Evolutionary conservation across 2,113 vertebrate species (phyloP).

Genomic region (Mormyrus lacerda): DNA sequence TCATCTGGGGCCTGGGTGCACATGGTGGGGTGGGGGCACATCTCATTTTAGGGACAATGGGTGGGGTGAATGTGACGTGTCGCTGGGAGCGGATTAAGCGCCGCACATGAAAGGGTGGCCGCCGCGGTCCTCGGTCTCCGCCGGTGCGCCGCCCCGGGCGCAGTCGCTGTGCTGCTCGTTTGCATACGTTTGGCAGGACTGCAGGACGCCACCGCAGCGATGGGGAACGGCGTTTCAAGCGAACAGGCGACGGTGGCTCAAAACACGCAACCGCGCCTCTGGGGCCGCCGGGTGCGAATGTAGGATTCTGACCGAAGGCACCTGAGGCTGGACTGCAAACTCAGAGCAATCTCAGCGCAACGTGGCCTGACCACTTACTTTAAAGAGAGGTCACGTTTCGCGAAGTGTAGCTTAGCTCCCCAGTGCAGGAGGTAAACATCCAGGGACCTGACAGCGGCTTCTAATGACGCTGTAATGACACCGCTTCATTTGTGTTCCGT

Average conservation of each 20-base stretch:
- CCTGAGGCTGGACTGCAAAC: background rate
- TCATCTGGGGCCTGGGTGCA: background rate
- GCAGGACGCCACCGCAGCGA: constrained; percentile 40
- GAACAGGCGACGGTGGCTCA: constrained; percentile 54
- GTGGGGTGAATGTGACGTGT: constrained; percentile 56
- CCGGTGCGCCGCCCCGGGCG: constrained; percentile 55
- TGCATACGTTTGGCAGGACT: constrained; percentile 57
- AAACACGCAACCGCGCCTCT: constrained; percentile 37
- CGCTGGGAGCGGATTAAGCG: constrained; percentile 56
- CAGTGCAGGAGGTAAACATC: too few species aligned
- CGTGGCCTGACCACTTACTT: background rate
- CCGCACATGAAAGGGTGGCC: constrained; percentile 57
- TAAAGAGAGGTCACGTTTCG: background rate
- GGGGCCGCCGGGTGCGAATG: background rate
- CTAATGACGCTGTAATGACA: constrained; percentile 72
- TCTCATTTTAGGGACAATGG: constrained; percentile 46
- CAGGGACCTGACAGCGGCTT: background rate
- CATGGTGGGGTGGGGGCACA: constrained; percentile 38
- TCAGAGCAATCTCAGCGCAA: background rate
- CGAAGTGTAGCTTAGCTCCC: background rate
- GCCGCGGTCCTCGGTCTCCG: constrained; percentile 53
- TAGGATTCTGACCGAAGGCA: background rate
- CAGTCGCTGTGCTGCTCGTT: constrained; percentile 53
- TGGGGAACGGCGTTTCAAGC: constrained; percentile 45
- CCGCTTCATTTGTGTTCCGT: background rate